Base-by-base conservation (phyloP, 2,113 vertebrate genomes). In the Echinops telfairi region DNA sequence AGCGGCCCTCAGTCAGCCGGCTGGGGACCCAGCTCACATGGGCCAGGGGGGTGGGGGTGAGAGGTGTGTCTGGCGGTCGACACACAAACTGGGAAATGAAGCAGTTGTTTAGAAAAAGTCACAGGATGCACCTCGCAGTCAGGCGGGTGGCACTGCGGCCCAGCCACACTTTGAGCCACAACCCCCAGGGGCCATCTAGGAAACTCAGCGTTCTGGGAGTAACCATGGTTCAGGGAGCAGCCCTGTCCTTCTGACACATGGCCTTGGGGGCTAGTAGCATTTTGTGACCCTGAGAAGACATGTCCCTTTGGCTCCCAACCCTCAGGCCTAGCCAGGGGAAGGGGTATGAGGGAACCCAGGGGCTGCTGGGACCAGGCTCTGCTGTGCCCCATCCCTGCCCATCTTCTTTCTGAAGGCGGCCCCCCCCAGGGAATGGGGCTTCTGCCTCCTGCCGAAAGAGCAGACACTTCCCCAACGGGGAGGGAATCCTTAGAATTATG, bases 111-210 rank as follows among this genome's bases (percentile, higher is more conserved):
- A 43, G 27, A 53, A 14, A 14, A 27, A 16, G 57, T 33, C 25
- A 23, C 71, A n/a, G 9, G 19, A 10, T 15, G 2, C 17, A 1
- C 2, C 36, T 40, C 82, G 15, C 58, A 25, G 85, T 66, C 92
- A 58, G 3, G 12, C 16, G 31, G 36, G 9, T 3, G 60, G 3
- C 0, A 0, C 4, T 9, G 3, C 3, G 12, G 27, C 5, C 27
- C 19, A 36, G 60, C 87, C 83, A 1, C 5, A 3, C 2, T 19
- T 36, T 81, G 17, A 12, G 43, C 77, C 2, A 1, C 64, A 57
- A 23, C 71, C 66, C 71, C 57, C 14, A 27, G 33, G 70, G 29
- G 12, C 27, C 20, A 68, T 12, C 71, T 20, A 58, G 71, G 43
- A 77, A 90, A 78, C 2, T 14, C 27, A 33, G 33, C 73, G 40